Percentiles rank a stretch among this genome's conserved stretches.
phyloP scores from a whole-genome alignment of 2,113 vertebrate genomes.

The Hydropotes inermis region DNA sequence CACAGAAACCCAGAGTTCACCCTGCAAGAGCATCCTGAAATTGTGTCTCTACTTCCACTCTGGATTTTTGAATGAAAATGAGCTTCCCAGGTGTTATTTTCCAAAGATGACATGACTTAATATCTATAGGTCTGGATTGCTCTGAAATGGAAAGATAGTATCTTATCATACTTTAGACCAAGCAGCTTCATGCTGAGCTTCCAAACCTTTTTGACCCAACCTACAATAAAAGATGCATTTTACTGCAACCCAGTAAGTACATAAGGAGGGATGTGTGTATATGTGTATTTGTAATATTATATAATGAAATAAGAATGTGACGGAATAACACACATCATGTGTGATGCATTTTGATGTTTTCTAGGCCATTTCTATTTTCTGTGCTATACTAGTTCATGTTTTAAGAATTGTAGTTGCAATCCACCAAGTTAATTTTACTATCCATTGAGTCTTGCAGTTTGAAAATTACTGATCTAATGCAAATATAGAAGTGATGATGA shows the following conservation, averaged over 20 bases:
- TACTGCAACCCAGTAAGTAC: not conserved
- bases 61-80: slow-evolving; percentile 14
- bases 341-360: not conserved
- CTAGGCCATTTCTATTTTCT: not conserved
- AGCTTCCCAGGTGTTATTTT: slow-evolving; percentile 55
- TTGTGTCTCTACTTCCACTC: slow-evolving; percentile 60
- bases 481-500: not conserved
- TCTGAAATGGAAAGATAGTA: not conserved
- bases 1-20: slow-evolving; percentile 50
- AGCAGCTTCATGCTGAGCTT: not conserved
- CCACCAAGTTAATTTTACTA: not conserved
- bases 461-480: not conserved
- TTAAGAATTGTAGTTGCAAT: not conserved
- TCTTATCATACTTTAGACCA: not conserved
- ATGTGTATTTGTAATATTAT: not conserved
- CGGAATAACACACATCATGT: not conserved
- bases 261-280: not conserved
- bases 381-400: not conserved
- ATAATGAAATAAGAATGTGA: not conserved
- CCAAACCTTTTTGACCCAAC: not conserved
- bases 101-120: not conserved
- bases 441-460: not conserved
- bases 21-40: slow-evolving; percentile 57
- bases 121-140: not conserved
- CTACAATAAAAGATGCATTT: not conserved